Evolutionary conservation across 2,113 vertebrate genomes (phyloP), one percentile per base, ranked within the genome.

Genomic region (Capra hircus): DNA sequence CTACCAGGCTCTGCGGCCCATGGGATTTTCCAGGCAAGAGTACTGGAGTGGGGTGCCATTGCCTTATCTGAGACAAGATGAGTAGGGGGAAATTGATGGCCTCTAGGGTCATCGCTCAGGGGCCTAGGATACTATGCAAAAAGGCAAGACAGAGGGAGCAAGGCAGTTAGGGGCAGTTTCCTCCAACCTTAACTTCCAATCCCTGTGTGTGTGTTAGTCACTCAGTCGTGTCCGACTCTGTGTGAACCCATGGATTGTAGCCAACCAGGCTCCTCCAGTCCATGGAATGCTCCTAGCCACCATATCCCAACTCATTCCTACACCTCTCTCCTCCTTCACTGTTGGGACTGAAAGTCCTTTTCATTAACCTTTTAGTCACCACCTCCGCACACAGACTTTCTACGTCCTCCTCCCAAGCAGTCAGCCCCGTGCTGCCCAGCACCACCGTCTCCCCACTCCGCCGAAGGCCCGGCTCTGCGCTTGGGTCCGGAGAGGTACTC

Each of bases 301-400:
- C 77, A 53, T 50, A 88, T 23, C 55, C 21, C 40, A 83, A 89
- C 36, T 97, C 82, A 80, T 90, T 91, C 50, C 48, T 90, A 86
- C 88, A 74, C 71, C 64, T 94, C 88, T 97, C 55, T 94, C 86
- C 30, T 91, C 83, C 85, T 96, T 27, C n/a, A 13, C 86, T 60
- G 1, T 83, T 82, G 85, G 85, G 67, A 82, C 88, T 88, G 13
- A 95, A 88, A 16, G 77, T 93, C 94, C 94, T 97, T 97, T 95
- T 86, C 82, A 83, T 97, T 98, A 98, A 98, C 98, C 95, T 97
- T 97, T 98, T 95, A 97, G 94, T 95, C 90, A 64, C 93, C 94
- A 95, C 33, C 33, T 94, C 80, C 71, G 52, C 2, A 15, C 90
- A 90, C 59, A 53, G 74, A 96, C 55, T 94, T 80, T 48, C 21